Percentiles rank a stretch among this genome's conserved stretches.
phyloP scores from a whole-genome alignment of 1,140 invertebrate species.

The Sesamia nonagrioides region DNA sequence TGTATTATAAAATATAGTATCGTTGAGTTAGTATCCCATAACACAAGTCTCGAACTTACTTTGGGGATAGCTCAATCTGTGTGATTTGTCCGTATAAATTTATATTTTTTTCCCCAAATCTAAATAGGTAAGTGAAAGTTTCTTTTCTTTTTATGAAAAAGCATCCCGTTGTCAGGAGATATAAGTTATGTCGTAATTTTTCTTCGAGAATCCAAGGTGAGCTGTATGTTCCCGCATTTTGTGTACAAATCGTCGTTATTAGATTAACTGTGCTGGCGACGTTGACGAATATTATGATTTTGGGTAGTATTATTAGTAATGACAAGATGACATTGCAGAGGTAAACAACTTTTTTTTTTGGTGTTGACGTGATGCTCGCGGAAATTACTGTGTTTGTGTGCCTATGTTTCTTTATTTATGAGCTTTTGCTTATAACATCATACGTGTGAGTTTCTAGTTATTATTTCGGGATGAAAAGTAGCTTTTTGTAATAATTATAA shows the following conservation, averaged over 20 bases:
- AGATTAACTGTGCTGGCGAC: conserved; percentile 42
- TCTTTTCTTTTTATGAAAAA: conserved; percentile 3
- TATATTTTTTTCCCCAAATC: too few species aligned
- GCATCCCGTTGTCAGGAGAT: conserved; percentile 2
- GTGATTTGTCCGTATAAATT: too few species aligned
- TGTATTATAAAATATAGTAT: too few species aligned
- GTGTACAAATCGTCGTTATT: conserved; percentile 48
- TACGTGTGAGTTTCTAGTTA: too few species aligned
- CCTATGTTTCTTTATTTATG: conserved; percentile 1
- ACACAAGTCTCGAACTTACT: too few species aligned
- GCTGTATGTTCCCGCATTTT: conserved; percentile 35
- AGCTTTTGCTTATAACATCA: too few species aligned
- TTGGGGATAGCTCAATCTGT: too few species aligned
- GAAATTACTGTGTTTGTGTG: background rate
- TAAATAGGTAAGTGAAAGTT: background rate
- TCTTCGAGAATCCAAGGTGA: conserved; percentile 23
- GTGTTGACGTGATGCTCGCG: background rate
- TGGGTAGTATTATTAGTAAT: conserved; percentile 41
- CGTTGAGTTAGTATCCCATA: too few species aligned
- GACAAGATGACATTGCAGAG: conserved; percentile 29
- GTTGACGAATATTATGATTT: conserved; percentile 46
- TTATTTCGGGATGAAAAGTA: too few species aligned
- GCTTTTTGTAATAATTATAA: too few species aligned
- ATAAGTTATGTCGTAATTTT: conserved; percentile 35
- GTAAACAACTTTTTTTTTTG: conserved; percentile 10